Conservation (phyloP, 2,797 vertebrate genomes). For the Bryconaethiops microstoma region DNA sequence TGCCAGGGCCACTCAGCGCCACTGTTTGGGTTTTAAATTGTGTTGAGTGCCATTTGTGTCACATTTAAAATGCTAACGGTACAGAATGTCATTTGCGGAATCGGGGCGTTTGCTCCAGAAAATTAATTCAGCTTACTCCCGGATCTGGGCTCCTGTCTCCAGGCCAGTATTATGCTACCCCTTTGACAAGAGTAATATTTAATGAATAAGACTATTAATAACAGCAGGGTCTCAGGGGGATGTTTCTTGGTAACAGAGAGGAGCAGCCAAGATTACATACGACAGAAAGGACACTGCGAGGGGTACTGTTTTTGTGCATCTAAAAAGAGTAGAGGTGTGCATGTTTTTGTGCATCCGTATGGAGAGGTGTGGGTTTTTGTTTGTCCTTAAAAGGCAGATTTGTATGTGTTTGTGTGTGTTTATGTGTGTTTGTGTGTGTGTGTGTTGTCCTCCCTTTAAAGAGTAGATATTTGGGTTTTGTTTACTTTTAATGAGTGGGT, state of each 20-base stretch:
- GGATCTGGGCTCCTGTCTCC: conserved; percentile 89
- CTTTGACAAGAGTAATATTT: conserved; percentile 97
- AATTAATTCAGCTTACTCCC: conserved; percentile 93
- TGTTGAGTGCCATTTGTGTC: conserved; percentile 90
- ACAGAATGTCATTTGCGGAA: conserved; percentile 93
- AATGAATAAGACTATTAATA: conserved; percentile 97
- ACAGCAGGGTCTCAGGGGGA: conserved; percentile 85
- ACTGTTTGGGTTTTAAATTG: conserved; percentile 93
- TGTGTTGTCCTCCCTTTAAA: neutral
- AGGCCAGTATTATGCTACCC: conserved; percentile 93
- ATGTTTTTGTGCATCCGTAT: conserved; percentile 4
- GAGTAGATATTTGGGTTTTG: neutral
- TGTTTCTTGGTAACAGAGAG: conserved; percentile 88
- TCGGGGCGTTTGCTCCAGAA: conserved; percentile 89
- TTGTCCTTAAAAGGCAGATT: neutral
- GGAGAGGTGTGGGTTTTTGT: conserved; percentile 13
- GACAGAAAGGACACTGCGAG: conserved; percentile 50
- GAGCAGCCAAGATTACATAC: conserved; percentile 69
- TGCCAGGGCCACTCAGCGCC: conserved; percentile 75
- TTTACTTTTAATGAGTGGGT: neutral
- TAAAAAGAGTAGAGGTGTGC: conserved; percentile 12
- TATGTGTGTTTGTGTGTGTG: conserved; percentile 7
- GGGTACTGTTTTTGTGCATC: conserved; percentile 55
- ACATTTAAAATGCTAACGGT: conserved; percentile 94
- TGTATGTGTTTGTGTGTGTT: neutral